Evolutionary conservation across 2,888 invertebrate species (phyloP).

Genomic region (Autographa gamma): DNA sequence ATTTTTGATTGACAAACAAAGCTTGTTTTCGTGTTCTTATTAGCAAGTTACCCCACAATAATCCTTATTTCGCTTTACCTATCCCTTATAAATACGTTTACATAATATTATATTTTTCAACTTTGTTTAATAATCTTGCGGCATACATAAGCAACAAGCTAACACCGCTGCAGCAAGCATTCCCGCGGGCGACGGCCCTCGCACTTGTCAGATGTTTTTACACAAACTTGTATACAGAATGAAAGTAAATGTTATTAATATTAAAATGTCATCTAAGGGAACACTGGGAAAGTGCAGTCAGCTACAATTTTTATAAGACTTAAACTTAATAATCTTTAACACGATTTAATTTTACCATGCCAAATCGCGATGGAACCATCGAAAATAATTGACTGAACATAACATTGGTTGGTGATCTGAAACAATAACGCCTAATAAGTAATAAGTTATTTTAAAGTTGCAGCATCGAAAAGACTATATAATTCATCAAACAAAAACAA

Average conservation of each 20-base stretch:
- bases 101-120: neutral
- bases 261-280: slow-evolving; percentile 19
- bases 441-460: neutral
- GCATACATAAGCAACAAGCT: neutral
- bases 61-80: neutral
- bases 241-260: slow-evolving; percentile 20
- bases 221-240: slow-evolving; percentile 3
- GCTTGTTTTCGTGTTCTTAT: no score
- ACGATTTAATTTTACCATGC: no score
- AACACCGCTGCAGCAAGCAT: neutral
- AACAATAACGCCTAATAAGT: no score
- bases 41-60: no score
- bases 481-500: neutral
- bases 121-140: neutral
- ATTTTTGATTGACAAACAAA: no score
- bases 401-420: no score
- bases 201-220: slow-evolving; percentile 9
- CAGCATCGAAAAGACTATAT: neutral
- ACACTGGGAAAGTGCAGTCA: slow-evolving; percentile 5
- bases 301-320: neutral
- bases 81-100: neutral
- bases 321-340: no score
- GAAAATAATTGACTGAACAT: no score
- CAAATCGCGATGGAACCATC: no score
- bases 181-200: neutral